These are phyloP conservation scores for Heliconius sara DNA, from an alignment of 2,888 invertebrate genomes.

Conservation along the genomic window DNA sequence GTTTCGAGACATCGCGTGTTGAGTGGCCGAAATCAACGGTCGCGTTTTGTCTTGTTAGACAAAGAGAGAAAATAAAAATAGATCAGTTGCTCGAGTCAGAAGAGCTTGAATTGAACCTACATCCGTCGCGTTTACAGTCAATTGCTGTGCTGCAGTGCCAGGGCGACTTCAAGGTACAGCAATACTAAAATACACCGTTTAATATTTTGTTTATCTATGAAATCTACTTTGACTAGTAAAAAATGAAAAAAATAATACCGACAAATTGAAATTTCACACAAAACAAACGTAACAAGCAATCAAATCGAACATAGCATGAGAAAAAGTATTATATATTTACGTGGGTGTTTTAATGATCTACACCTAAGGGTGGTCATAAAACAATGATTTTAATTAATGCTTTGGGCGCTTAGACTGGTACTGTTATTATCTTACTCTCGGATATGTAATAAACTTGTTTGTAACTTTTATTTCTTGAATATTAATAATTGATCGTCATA, in stretches of 20 bases:
- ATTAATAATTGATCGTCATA: slow-evolving; percentile 28
- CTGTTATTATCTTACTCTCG: slow-evolving; percentile 46
- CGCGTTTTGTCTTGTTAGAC: background rate
- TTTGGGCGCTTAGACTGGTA: slow-evolving; percentile 41
- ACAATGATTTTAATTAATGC: slow-evolving; percentile 53
- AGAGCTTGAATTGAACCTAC: background rate
- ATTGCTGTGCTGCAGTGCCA: background rate
- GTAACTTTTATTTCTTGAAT: slow-evolving; percentile 37
- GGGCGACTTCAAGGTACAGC: background rate
- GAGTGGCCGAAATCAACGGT: no score
- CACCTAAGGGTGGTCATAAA: slow-evolving; percentile 52
- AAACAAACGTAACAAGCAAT: slow-evolving; percentile 15
- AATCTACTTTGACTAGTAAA: background rate
- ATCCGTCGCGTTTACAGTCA: background rate
- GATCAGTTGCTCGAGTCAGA: background rate
- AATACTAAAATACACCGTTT: background rate
- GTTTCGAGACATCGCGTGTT: no score
- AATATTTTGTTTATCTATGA: background rate
- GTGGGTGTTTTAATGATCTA: slow-evolving; percentile 46
- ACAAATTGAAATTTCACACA: slow-evolving; percentile 10
- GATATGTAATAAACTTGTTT: slow-evolving; percentile 46
- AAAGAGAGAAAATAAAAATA: background rate
- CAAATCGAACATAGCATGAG: slow-evolving; percentile 15
- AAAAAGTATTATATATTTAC: slow-evolving; percentile 27
- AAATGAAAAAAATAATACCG: background rate